These are phyloP conservation scores for Hylaeus anthracinus DNA, from an alignment of 1,140 invertebrate species.

Conservation along the genomic window DNA sequence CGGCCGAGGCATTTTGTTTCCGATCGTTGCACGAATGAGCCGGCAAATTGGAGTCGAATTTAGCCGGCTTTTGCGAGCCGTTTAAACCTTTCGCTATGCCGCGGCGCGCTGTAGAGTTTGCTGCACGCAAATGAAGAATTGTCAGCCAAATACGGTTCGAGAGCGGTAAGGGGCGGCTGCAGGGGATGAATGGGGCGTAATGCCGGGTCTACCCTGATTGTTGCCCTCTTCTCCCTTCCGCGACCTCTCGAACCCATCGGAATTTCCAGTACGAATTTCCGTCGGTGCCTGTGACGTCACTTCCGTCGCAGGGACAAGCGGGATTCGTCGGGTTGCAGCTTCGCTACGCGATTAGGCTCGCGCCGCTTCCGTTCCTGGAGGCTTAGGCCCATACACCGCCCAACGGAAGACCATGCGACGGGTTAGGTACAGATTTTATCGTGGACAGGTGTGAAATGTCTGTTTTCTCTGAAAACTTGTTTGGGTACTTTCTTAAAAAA, in stretches of 20 bases:
- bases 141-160: conserved; percentile 75
- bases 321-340: conserved; percentile 56
- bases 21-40: conserved; percentile 53
- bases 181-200: conserved; percentile 80
- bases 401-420: no score
- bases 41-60: conserved; percentile 46
- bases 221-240: conserved; percentile 72
- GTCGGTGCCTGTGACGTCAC: conserved; percentile 74
- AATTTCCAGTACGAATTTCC: conserved; percentile 78
- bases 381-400: no score
- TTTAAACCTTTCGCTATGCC: conserved; percentile 70
- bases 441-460: no score
- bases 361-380: no score
- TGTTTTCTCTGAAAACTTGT: no score
- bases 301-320: conserved; percentile 74
- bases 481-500: no score
- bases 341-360: not conserved
- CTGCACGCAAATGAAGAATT: conserved; percentile 81
- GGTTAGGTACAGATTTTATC: no score
- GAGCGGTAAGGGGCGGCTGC: conserved; percentile 65
- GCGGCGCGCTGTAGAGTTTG: conserved; percentile 70
- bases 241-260: conserved; percentile 74
- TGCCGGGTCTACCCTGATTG: conserved; percentile 79
- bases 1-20: conserved; percentile 45
- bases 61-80: conserved; percentile 56